Evolutionary conservation across 1,140 invertebrate genomes (phyloP), one percentile per base, ranked within the genome.

Genomic region (Brachionus asplanchnoidis): DNA sequence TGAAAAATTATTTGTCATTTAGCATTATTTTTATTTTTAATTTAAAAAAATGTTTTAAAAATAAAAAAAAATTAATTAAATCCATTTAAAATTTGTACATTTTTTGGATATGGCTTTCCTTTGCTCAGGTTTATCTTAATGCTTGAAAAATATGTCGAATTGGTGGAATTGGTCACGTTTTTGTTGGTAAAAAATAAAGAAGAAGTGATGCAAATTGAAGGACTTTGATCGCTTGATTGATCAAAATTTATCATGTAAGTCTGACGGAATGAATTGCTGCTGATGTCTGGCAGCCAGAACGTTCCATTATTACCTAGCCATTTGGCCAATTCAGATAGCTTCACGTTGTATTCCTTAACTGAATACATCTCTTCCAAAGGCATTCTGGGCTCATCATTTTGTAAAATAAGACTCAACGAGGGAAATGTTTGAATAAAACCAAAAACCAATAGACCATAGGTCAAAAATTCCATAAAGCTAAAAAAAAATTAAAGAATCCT

Each of bases 21-120:
- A 77, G 44, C 40, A 77, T 77, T 44, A 44, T 28, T 46, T 77
- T 77, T 77, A 32, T 50, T 77, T 50, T 75, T 20, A 75, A 17
- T 42, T 44, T 7, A 75, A 8, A 20, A 75, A 75, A 44, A 44
- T 3, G 12, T 73, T 73, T 73, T 6, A 20, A 50, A 50, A 50
- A 8, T 26, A 12, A 26, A 77, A 77, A 50, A 46, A 50, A 50
- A 26, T 50, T 26, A 26, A 26, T 77, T 77, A 77, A 77, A 46
- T 9, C 68, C 68, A 40, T 20, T 73, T 20, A 73, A 26, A 50
- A 77, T 46, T 77, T 77, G 42, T 12, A 77, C 73, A 73, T 42
- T 73, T 17, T 42, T 32, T 14, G 73, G 73, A 11, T 26, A 26
- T 11, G 17, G 1, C 12, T 46, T 77, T 12, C 42, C 46, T 77